phyloP scores from a whole-genome alignment of 2,797 vertebrate species.

The Tragopan temminckii region DNA sequence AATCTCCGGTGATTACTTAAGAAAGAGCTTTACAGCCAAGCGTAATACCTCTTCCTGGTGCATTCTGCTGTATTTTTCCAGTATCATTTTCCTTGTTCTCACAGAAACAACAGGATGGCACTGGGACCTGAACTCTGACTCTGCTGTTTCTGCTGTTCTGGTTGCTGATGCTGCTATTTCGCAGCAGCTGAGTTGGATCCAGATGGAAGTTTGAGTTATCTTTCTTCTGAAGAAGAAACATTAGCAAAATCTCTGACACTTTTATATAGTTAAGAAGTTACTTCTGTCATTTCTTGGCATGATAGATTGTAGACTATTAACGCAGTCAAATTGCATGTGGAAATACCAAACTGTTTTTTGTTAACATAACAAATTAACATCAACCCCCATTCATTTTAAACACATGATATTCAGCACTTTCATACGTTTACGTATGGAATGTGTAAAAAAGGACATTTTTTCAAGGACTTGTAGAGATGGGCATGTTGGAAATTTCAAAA shows the following conservation, averaged over 20 bases:
- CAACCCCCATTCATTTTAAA: background rate
- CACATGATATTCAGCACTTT: background rate
- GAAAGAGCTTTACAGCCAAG: background rate
- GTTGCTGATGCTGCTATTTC: constrained; percentile 58
- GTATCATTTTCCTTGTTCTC: constrained; percentile 22
- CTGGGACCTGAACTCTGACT: constrained; percentile 68
- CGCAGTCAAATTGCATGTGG: background rate
- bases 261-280: background rate
- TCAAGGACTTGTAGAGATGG: background rate
- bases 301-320: background rate
- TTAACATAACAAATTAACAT: background rate
- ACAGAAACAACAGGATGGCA: constrained; percentile 72
- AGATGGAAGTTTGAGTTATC: constrained; percentile 27
- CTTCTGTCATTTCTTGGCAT: constrained; percentile 1
- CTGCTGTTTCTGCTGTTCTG: constrained; percentile 56
- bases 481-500: background rate
- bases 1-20: background rate
- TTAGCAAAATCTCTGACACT: constrained; percentile 13
- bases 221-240: constrained; percentile 25
- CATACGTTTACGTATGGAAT: background rate
- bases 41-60: background rate
- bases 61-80: constrained; percentile 43
- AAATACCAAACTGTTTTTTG: constrained; percentile 6
- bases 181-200: constrained; percentile 43
- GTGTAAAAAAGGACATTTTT: background rate